Percentiles rank a stretch among this genome's conserved stretches.
Evolutionary conservation across 2,888 invertebrate genomes (phyloP).

Genomic region (Dusona sp.): DNA sequence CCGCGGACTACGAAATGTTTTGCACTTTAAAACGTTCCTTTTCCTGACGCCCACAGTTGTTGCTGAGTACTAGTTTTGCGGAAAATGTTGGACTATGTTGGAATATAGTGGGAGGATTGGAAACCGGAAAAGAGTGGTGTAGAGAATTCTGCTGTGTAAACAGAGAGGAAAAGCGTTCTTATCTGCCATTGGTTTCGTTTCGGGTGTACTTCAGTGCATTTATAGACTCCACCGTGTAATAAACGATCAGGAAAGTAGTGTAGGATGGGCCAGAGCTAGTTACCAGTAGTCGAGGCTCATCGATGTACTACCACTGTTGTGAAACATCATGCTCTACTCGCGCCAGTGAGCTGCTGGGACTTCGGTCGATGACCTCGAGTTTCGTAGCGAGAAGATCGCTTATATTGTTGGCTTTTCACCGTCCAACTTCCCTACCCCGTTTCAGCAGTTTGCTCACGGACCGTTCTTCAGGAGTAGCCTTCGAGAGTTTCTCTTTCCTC

Average conservation of each 20-base stretch:
- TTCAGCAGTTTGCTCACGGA: constrained; percentile 64
- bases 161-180: constrained; percentile 62
- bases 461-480: constrained; percentile 43
- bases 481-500: constrained; percentile 61
- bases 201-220: constrained; percentile 56
- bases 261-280: constrained; percentile 64
- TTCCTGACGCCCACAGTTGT: constrained; percentile 40
- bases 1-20: constrained; percentile 60
- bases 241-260: constrained; percentile 67
- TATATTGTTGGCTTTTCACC: constrained; percentile 65
- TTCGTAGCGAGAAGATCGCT: constrained; percentile 54
- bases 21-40: constrained; percentile 49
- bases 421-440: constrained; percentile 55
- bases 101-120: constrained; percentile 31
- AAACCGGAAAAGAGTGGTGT: constrained; percentile 28
- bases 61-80: constrained; percentile 40
- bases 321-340: constrained; percentile 18
- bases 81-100: constrained; percentile 51
- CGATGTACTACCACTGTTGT: constrained; percentile 19
- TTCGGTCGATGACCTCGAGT: constrained; percentile 64
- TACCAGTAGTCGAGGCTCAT: constrained; percentile 54
- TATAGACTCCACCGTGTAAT: constrained; percentile 64
- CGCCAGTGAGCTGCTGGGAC: constrained; percentile 30
- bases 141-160: constrained; percentile 40
- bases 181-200: constrained; percentile 66